Conservation (phyloP, 2,888 invertebrate genomes). For the Lampropteryx suffumata region DNA sequence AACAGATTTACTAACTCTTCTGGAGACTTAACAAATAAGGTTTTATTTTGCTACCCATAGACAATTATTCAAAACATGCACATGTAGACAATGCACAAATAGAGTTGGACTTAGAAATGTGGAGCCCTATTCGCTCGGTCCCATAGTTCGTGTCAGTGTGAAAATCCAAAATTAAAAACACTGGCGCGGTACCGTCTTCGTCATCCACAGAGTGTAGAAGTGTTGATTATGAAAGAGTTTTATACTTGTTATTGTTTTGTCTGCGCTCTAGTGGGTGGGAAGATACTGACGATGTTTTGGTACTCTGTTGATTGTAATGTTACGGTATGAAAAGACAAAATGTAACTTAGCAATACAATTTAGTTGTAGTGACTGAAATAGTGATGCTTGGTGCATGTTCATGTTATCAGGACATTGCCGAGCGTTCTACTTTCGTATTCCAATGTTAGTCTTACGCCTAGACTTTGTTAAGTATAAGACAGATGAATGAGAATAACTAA, state of each 20-base stretch:
- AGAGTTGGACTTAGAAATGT: constrained; percentile 1
- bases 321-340: constrained; percentile 18
- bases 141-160: constrained; percentile 1
- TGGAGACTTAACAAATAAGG: background rate
- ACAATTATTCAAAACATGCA: constrained; percentile 1
- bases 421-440: constrained; percentile 6
- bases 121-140: constrained; percentile 8
- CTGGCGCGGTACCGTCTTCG: background rate
- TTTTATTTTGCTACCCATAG: background rate
- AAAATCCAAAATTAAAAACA: background rate
- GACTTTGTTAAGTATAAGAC: constrained; percentile 5
- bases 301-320: constrained; percentile 11
- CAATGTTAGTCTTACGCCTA: constrained; percentile 5
- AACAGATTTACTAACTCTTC: background rate
- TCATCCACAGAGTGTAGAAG: constrained; percentile 12
- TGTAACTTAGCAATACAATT: constrained; percentile 19
- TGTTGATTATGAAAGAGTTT: constrained; percentile 24
- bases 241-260: constrained; percentile 22
- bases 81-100: constrained; percentile 8
- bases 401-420: constrained; percentile 1
- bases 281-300: constrained; percentile 22
- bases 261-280: constrained; percentile 18
- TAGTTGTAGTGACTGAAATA: constrained; percentile 13
- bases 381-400: background rate
- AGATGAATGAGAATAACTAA: constrained; percentile 3